A percentile compares a stretch with the other conserved stretches of the same genome.
These are phyloP conservation scores for Tarsius wallacei DNA, from an alignment of 2,797 vertebrate species.

Conservation along the genomic window DNA sequence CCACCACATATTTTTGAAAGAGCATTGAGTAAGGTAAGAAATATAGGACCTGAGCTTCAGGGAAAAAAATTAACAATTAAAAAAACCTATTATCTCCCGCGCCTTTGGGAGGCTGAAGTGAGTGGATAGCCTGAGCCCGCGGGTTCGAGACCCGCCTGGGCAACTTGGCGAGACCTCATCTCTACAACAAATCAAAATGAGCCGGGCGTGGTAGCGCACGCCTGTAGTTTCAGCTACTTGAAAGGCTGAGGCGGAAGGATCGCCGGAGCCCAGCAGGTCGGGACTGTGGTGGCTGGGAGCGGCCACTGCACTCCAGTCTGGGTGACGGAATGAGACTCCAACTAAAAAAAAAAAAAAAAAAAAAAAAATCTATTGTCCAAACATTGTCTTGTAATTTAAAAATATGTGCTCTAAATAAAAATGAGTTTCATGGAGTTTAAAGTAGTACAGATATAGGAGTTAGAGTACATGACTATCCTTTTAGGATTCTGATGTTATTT, in stretches of 20 bases:
- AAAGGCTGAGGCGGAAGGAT: neutral
- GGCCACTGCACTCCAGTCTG: neutral
- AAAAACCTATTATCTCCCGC: neutral
- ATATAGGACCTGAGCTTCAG: neutral
- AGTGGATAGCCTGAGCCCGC: neutral
- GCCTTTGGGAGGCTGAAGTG: neutral
- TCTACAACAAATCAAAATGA: neutral
- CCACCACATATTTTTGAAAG: neutral
- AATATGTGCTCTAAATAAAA: neutral
- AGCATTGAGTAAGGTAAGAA: neutral
- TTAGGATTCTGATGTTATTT: neutral
- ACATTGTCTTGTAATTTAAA: neutral
- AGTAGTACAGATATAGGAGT: neutral
- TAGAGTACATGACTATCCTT: neutral
- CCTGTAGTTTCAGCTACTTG: neutral
- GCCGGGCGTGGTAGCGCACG: neutral
- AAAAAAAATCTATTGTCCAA: neutral
- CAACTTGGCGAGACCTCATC: neutral
- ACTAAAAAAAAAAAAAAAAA: neutral
- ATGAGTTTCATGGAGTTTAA: neutral
- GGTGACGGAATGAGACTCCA: neutral
- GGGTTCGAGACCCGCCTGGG: neutral
- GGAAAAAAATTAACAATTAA: neutral
- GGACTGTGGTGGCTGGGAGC: neutral
- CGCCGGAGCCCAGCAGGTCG: neutral